Evolutionary conservation across 2,888 invertebrate genomes (phyloP).

Genomic region (Nebria salina): DNA sequence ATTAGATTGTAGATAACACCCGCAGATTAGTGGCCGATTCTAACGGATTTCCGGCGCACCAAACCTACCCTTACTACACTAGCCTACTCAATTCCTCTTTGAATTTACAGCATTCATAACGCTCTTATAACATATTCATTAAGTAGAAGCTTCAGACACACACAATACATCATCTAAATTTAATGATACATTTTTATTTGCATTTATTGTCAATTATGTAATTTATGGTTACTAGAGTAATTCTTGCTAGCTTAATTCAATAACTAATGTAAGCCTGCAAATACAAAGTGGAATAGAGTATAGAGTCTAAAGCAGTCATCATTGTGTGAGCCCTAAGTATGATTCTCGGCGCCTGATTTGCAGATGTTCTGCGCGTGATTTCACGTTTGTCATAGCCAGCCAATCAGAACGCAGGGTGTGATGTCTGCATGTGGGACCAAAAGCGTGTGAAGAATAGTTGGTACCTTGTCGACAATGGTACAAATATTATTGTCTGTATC

Average conservation of each 20-base stretch:
- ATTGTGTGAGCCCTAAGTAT: background rate
- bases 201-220: too few species aligned
- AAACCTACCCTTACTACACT: background rate
- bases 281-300: background rate
- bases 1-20: conserved; percentile 57
- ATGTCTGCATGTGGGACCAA: background rate
- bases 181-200: too few species aligned
- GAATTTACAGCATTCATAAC: background rate
- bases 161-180: too few species aligned
- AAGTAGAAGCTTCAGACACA: too few species aligned
- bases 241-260: too few species aligned
- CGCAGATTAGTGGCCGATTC: conserved; percentile 61
- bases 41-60: conserved; percentile 61
- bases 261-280: background rate
- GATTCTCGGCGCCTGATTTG: conserved; percentile 9
- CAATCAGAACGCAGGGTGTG: conserved; percentile 9
- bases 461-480: conserved; percentile 18
- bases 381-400: conserved; percentile 4
- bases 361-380: conserved; percentile 20
- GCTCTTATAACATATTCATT: background rate
- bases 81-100: background rate
- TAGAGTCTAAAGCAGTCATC: background rate
- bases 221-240: too few species aligned
- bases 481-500: conserved; percentile 4
- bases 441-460: conserved; percentile 10